Base-by-base conservation (phyloP, 2,888 invertebrate genomes). In the Conistra vaccinii region DNA sequence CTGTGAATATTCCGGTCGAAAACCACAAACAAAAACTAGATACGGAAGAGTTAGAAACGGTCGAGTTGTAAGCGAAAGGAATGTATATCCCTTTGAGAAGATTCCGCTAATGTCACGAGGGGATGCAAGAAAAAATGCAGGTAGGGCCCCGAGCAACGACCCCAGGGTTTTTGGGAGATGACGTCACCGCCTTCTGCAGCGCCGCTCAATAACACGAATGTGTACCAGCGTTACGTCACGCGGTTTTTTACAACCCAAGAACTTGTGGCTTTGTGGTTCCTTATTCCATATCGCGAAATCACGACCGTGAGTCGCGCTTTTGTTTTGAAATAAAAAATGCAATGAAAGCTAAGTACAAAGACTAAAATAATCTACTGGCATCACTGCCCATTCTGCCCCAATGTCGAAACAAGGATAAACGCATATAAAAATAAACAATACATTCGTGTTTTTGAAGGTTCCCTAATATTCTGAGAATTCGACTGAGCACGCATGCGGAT, bases 101-200 rank as follows among this genome's bases (percentile, higher is more conserved):
- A 94, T 91, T 91, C 91, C 91, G 92, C 89, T 93, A 92, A 91
- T 93, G 93, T 95, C 93, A 94, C 90, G 75, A 88, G 90, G 95
- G 95, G 94, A 93, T 95, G 95, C 92, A 92, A 93, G 92, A 95
- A 96, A 96, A 96, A 96, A 95, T 93, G 93, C 96, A 96, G 96
- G 96, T 96, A 95, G 92, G 93, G 94, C 89, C 92, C 91, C 93
- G 96, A 93, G 90, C 96, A 94, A 89, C 96, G 96, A 96, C 96
- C 96, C 94, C 95, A 86, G 90, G 90, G 90, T 92, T 92, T 91
- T 93, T 91, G 81, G 91, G 81, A 80, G 86, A 86, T 95, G 96
- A 96, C 95, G 96, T 96, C 96, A 96, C 76, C 87, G 87, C 86
- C 83, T 82, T 78, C 82, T 84, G 83, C 80, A 87, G 91, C 85